Base-by-base conservation (phyloP, 2,888 invertebrate species). In the Osmoderma eremita region DNA sequence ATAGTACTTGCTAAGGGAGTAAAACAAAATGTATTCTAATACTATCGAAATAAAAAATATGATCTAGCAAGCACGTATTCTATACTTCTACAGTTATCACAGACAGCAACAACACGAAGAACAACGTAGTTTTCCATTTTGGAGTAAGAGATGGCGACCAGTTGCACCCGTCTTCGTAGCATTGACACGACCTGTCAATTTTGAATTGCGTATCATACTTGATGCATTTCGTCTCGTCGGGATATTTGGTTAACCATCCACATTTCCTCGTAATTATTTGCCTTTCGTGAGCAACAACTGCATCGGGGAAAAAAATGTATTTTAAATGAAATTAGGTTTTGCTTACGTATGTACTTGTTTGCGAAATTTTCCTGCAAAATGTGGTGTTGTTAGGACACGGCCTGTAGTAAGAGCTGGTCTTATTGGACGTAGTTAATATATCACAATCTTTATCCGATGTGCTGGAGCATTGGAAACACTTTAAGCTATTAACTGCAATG, bases 401-500 rank as follows among this genome's bases (percentile, higher is more conserved):
- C 45, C 81, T 79, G 0, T 81, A 77, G 48, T 85, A 85, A 8
- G 67, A 66, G 22, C 86, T 82, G 15, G 84, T 85, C n/a, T 87
- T 86, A 1, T 84, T 85, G 67, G 86, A 86, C 48, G 83, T 81
- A 70, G 86, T 83, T 74, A 89, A 84, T 69, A 86, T 86, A 24
- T 83, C 82, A 77, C 92, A 93, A 80, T 88, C 88, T n/a, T 86
- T 85, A 80, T 92, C 85, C 56, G 83, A 84, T 42, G 92, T 91
- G 6, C 30, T 30, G 79, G 89, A 92, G 81, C 93, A 93, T 71
- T 91, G 90, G 81, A 88, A 91, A 77, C 93, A 93, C 50, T 84
- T 83, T 70, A 90, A 85, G 2, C 84, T 82, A 13, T 82, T 78
- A 72, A 82, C 88, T 88, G n/a, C n/a, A n/a, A n/a, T n/a, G n/a